A percentile compares a stretch with the other conserved stretches of the same genome.
These are phyloP conservation scores for Gadopsis marmoratus DNA, from an alignment of 2,797 vertebrate species.

Conservation along the genomic window DNA sequence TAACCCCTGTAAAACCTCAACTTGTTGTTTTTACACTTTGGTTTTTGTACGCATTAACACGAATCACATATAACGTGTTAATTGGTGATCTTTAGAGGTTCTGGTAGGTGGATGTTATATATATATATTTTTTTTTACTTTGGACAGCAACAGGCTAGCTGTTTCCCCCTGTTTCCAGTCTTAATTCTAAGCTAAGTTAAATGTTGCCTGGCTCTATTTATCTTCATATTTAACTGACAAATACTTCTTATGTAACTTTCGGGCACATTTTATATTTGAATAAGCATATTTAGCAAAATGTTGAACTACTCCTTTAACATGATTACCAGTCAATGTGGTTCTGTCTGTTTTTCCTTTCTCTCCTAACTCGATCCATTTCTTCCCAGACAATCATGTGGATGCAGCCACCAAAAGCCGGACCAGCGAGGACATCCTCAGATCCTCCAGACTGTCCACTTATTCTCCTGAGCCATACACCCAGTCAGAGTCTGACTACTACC, in stretches of 20 bases:
- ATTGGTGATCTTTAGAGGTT: background rate
- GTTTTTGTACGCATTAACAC: background rate
- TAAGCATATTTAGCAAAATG: background rate
- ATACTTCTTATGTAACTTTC: background rate
- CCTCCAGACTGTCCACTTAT: slow-evolving; percentile 94
- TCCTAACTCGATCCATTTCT: slow-evolving; percentile 2
- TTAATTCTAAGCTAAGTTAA: slow-evolving; percentile 11
- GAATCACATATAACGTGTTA: background rate
- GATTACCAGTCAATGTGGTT: background rate
- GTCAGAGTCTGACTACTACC: slow-evolving; percentile 92
- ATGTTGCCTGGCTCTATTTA: background rate
- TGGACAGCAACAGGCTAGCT: background rate
- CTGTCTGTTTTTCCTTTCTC: background rate
- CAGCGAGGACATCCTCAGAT: slow-evolving; percentile 95
- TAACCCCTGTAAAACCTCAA: background rate
- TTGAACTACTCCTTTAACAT: background rate
- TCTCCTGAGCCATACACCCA: slow-evolving; percentile 93
- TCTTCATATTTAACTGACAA: background rate
- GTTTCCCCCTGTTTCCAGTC: background rate
- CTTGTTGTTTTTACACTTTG: background rate
- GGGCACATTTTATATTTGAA: background rate
- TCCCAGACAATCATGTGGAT: slow-evolving; percentile 74
- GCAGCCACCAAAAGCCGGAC: slow-evolving; percentile 96
- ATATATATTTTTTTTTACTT: background rate
- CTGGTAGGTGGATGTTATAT: background rate